A percentile compares a stretch with the other conserved stretches of the same genome.
Evolutionary conservation across 1,140 invertebrate genomes (phyloP).

Genomic region (Eueides isabella): DNA sequence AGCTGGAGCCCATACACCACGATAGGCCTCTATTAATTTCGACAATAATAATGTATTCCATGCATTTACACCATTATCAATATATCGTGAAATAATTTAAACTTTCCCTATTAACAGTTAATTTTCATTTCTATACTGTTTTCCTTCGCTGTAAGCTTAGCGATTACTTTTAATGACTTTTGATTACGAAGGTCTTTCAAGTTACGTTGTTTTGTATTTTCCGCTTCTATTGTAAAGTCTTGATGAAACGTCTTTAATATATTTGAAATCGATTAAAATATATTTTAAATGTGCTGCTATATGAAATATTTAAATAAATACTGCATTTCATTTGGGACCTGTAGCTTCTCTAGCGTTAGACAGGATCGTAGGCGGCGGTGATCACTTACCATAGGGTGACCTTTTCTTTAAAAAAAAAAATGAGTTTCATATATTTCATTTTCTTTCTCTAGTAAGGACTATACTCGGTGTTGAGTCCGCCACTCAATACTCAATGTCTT

Average conservation of each 20-base stretch:
- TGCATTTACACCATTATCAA: background rate
- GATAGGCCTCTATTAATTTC: background rate
- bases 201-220: background rate
- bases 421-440: too few relatives aligned
- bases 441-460: too few relatives aligned
- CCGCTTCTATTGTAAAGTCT: background rate
- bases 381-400: too few relatives aligned
- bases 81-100: slow-evolving; percentile 2
- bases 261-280: background rate
- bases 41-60: background rate
- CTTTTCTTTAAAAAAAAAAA: too few relatives aligned
- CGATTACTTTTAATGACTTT: slow-evolving; percentile 29
- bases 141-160: slow-evolving; percentile 15
- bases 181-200: slow-evolving; percentile 23
- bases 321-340: too few relatives aligned
- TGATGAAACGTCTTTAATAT: background rate
- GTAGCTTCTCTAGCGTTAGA: too few relatives aligned
- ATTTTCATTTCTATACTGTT: slow-evolving; percentile 15
- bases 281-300: background rate
- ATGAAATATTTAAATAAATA: too few relatives aligned
- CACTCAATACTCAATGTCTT: too few relatives aligned
- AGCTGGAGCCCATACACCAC: too few relatives aligned
- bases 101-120: slow-evolving; percentile 7
- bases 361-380: too few relatives aligned
- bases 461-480: too few relatives aligned